phyloP scores from a whole-genome alignment of 2,113 vertebrate species.

The Poecilia latipinna region DNA sequence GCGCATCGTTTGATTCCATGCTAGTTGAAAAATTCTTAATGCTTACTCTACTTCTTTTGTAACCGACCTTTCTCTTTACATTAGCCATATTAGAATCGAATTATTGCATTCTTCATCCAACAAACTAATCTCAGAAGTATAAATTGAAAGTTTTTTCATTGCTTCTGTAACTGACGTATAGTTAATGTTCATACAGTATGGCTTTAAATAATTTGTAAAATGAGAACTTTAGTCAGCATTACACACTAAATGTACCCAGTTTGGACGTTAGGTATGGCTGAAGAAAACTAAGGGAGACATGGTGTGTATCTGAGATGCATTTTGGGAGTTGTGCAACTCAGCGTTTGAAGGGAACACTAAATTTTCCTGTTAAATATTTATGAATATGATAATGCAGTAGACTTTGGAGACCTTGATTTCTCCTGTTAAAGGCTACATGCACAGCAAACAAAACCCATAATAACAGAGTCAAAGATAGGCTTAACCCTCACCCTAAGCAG shows the following conservation, averaged over 20 bases:
- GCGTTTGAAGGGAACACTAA: slow-evolving; percentile 6
- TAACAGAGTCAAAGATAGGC: slow-evolving; percentile 8
- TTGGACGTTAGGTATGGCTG: not conserved
- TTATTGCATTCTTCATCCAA: not conserved
- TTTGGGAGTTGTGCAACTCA: not conserved
- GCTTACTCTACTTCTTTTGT: not conserved
- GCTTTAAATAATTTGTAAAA: rapidly evolving
- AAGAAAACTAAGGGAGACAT: not conserved
- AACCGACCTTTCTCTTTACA: not conserved
- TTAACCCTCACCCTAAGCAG: slow-evolving; percentile 14
- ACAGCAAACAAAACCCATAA: slow-evolving; percentile 24
- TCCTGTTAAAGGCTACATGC: slow-evolving; percentile 18
- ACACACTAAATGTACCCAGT: not conserved
- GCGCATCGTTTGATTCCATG: not conserved
- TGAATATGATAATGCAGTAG: slow-evolving; percentile 39
- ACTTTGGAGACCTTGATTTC: slow-evolving; percentile 17
- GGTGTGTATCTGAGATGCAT: slow-evolving; percentile 6
- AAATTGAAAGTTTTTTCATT: not conserved
- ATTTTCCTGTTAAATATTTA: slow-evolving; percentile 39
- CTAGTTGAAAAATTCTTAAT: not conserved
- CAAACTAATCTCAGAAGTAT: not conserved
- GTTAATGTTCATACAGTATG: not conserved
- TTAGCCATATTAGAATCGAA: not conserved
- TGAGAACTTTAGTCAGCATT: not conserved
- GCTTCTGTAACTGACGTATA: not conserved